These are phyloP conservation scores for Ascidia mentula DNA, from an alignment of 23 tunicate species.

Conservation along the genomic window DNA sequence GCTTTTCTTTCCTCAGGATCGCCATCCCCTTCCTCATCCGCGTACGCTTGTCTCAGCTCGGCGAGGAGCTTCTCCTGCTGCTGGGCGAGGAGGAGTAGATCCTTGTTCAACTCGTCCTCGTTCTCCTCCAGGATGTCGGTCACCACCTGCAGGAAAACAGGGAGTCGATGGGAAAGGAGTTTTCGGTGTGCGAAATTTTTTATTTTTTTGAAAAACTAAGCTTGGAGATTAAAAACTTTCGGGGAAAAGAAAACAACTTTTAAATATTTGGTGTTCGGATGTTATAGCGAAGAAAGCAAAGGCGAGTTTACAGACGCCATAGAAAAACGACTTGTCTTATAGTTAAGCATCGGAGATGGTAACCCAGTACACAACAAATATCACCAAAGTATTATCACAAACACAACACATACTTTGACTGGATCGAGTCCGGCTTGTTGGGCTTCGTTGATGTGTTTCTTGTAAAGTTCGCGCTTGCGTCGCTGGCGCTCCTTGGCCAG, in stretches of 20 bases:
- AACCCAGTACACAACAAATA: too few species aligned
- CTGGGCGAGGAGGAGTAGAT: constrained; percentile 79
- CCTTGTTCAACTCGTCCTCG: constrained; percentile 92
- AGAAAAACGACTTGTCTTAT: too few species aligned
- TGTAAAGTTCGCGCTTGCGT: constrained; percentile 68
- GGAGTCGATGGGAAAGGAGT: too few species aligned
- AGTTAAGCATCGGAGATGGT: too few species aligned
- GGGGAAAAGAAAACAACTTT: too few species aligned
- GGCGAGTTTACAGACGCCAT: too few species aligned
- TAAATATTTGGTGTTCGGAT: too few species aligned
- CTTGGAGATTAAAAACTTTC: too few species aligned
- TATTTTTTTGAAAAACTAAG: too few species aligned
- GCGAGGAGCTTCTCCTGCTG: constrained; percentile 93
- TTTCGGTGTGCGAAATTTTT: too few species aligned
- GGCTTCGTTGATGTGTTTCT: constrained; percentile 74
- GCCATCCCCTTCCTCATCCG: constrained; percentile 72
- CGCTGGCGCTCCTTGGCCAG: constrained; percentile 75
- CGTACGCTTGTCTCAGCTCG: constrained; percentile 72
- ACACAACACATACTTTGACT: constrained; percentile 31
- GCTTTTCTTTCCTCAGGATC: constrained; percentile 62
- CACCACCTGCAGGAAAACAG: constrained; percentile 53
- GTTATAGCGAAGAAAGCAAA: too few species aligned
- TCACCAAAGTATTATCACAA: too few species aligned
- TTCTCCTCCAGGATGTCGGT: constrained; percentile 60
- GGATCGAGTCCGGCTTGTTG: constrained; percentile 88